These are phyloP conservation scores for Anolis apletophallus DNA, from an alignment of 2,797 vertebrate genomes.

Conservation along the genomic window DNA sequence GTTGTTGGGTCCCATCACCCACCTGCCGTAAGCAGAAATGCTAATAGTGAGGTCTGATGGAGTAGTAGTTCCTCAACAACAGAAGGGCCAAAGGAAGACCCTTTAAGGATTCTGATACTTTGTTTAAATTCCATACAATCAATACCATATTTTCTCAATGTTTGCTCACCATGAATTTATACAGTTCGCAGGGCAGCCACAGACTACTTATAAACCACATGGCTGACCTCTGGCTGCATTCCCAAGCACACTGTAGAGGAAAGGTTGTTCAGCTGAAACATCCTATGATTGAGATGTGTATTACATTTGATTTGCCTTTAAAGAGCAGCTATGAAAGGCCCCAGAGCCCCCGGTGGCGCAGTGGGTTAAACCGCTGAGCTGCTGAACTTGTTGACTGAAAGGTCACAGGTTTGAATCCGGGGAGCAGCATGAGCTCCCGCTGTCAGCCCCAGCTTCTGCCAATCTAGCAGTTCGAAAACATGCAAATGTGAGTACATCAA, in stretches of 20 bases:
- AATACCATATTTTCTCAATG: neutral
- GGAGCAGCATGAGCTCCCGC: too few relatives aligned
- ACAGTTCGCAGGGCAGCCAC: neutral
- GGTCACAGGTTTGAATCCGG: too few relatives aligned
- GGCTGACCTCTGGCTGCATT: neutral
- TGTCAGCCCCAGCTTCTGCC: too few relatives aligned
- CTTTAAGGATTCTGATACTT: too few relatives aligned
- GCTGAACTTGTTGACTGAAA: too few relatives aligned
- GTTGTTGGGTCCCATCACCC: neutral
- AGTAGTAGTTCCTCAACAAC: neutral
- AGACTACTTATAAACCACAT: neutral
- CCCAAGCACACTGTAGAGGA: neutral
- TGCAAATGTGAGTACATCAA: too few relatives aligned
- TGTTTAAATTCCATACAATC: neutral
- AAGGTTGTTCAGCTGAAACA: neutral
- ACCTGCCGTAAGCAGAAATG: neutral
- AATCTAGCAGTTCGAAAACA: too few relatives aligned
- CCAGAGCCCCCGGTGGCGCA: neutral
- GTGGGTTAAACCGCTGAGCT: too few relatives aligned
- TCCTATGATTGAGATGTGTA: neutral
- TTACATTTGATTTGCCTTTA: neutral
- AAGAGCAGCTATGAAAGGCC: neutral
- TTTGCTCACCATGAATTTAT: neutral
- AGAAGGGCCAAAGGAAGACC: neutral
- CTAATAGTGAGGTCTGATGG: neutral